Evolutionary conservation across 2,797 vertebrate species (phyloP).

Genomic region (Taeniopygia guttata): DNA sequence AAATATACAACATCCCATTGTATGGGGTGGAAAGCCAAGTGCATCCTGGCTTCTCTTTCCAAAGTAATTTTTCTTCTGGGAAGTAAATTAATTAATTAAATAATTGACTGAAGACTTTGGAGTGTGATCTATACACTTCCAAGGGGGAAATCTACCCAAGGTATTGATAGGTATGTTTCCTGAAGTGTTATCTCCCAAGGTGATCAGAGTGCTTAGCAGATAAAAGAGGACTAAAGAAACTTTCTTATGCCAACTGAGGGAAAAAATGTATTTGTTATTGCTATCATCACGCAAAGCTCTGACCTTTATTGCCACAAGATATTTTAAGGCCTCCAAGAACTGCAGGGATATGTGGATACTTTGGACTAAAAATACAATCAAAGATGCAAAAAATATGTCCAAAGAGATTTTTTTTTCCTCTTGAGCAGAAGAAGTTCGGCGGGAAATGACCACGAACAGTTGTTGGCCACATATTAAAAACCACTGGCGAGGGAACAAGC

Average conservation of each 20-base stretch:
- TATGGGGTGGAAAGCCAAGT: neutral
- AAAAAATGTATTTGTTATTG: neutral
- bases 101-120: neutral
- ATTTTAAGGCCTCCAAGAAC: slow-evolving; percentile 1
- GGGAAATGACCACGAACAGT: slow-evolving; percentile 23
- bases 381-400: neutral
- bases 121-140: neutral
- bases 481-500: slow-evolving; percentile 1
- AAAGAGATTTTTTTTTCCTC: neutral
- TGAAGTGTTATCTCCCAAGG: slow-evolving; percentile 50
- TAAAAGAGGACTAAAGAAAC: slow-evolving; percentile 55
- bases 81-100: neutral
- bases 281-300: neutral
- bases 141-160: slow-evolving; percentile 3
- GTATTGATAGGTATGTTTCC: slow-evolving; percentile 36
- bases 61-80: neutral
- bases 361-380: neutral
- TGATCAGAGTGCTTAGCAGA: slow-evolving; percentile 33
- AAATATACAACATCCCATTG: neutral
- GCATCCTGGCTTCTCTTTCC: neutral
- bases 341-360: neutral
- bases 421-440: neutral
- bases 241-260: neutral
- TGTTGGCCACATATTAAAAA: slow-evolving; percentile 31
- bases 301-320: neutral